A percentile compares a stretch with the other conserved stretches of the same genome.
Evolutionary conservation across 2,888 invertebrate species (phyloP).

Genomic region (Noctuana brunneofusca): DNA sequence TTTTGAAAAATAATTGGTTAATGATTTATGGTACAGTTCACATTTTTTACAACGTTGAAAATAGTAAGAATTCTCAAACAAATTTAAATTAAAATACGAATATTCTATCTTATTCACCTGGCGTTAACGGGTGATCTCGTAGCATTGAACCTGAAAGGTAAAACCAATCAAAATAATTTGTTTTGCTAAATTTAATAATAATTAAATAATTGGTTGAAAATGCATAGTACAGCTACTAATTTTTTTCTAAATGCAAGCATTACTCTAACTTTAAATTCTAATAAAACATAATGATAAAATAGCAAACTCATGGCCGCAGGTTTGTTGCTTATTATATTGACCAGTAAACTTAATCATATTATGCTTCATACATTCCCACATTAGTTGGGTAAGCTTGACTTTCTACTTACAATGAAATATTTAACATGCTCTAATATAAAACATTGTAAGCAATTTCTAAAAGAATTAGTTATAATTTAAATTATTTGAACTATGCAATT

Average conservation of each 20-base stretch:
- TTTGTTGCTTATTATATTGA: background rate
- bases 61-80: too few species aligned
- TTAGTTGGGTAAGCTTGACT: too few species aligned
- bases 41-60: too few species aligned
- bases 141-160: constrained; percentile 74
- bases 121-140: constrained; percentile 78
- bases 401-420: background rate
- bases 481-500: background rate
- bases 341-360: too few species aligned
- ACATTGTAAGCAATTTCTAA: background rate
- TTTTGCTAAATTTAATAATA: background rate
- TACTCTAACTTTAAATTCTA: background rate
- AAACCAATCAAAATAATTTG: background rate
- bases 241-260: background rate
- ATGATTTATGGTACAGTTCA: too few species aligned
- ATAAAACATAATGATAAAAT: background rate
- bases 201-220: background rate
- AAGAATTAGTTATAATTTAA: background rate
- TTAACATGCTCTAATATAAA: constrained; percentile 2
- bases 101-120: constrained; percentile 54
- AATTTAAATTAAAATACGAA: too few species aligned
- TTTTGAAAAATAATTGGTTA: too few species aligned
- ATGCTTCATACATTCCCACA: background rate
- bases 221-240: background rate
- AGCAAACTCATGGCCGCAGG: background rate